A percentile compares a stretch with the other conserved stretches of the same genome.
These are phyloP conservation scores for Brachionus sp. DNA, from an alignment of 1,140 invertebrate species.

Conservation along the genomic window DNA sequence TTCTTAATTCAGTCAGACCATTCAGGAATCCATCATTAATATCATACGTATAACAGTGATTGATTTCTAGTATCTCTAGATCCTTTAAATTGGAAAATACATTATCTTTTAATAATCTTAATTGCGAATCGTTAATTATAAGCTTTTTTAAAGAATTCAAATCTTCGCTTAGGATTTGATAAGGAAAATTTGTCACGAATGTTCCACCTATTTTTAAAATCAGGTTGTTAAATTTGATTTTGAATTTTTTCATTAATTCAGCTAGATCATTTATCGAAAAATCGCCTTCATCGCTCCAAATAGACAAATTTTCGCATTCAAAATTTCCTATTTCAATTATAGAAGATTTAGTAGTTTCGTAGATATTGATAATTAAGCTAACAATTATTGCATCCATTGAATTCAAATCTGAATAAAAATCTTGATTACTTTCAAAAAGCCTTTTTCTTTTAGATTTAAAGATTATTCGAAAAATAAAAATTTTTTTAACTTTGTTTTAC, in stretches of 20 bases:
- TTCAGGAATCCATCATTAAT: not conserved
- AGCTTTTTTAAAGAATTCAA: not conserved
- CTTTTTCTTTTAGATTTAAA: not conserved
- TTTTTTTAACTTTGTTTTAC: not conserved
- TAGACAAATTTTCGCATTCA: not conserved
- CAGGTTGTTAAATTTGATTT: not conserved
- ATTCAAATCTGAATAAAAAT: not conserved
- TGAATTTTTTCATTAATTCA: not conserved
- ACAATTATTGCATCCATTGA: not conserved
- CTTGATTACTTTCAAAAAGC: not conserved
- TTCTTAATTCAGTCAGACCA: not conserved
- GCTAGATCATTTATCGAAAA: not conserved
- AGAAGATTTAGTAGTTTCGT: not conserved
- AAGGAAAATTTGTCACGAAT: not conserved
- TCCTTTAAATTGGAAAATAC: not conserved
- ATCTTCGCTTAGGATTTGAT: not conserved
- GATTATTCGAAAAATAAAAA: not conserved
- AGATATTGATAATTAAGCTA: not conserved
- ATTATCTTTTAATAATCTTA: not conserved
- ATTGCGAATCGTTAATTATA: not conserved
- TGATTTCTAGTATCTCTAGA: not conserved
- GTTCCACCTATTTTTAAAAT: not conserved
- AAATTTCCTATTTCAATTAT: not conserved
- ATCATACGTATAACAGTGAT: not conserved
- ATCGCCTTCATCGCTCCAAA: not conserved